Evolutionary conservation across 2,797 vertebrate species (phyloP).

Genomic region (Smutsia gigantea): DNA sequence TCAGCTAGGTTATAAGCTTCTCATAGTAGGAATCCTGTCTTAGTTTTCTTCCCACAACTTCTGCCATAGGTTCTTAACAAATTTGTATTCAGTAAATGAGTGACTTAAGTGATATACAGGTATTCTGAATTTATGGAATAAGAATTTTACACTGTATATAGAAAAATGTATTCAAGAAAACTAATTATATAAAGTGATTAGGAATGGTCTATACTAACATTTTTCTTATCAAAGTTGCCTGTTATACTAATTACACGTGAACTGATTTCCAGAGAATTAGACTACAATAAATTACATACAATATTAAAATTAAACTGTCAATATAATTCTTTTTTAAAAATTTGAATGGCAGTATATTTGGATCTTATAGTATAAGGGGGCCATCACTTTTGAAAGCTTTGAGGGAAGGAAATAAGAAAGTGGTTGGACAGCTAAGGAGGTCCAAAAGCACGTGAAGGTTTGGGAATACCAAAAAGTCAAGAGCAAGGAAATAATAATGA

Average conservation of each 20-base stretch:
- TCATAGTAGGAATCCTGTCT: background rate
- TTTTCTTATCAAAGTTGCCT: constrained; percentile 12
- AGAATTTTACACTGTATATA: background rate
- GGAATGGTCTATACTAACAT: background rate
- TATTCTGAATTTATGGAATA: constrained; percentile 16
- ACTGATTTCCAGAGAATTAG: constrained; percentile 41
- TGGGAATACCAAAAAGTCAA: background rate
- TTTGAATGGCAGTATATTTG: background rate
- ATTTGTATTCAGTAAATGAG: background rate
- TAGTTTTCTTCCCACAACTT: background rate
- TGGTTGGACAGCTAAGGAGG: background rate
- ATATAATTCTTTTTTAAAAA: constrained; percentile 12
- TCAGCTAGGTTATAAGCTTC: background rate
- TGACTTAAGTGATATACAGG: background rate
- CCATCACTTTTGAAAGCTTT: constrained; percentile 34
- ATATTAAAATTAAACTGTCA: constrained; percentile 29
- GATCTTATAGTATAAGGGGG: background rate
- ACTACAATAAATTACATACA: background rate
- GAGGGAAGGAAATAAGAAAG: constrained; percentile 35
- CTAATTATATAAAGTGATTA: background rate
- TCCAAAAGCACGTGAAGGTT: background rate
- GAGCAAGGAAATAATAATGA: constrained; percentile 9
- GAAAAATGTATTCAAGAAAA: constrained; percentile 27
- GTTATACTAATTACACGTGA: background rate
- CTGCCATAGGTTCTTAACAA: background rate